Percentiles rank a stretch among this genome's conserved stretches.
These are phyloP conservation scores for Folsomia candida DNA, from an alignment of 2,888 invertebrate genomes.

Conservation along the genomic window DNA sequence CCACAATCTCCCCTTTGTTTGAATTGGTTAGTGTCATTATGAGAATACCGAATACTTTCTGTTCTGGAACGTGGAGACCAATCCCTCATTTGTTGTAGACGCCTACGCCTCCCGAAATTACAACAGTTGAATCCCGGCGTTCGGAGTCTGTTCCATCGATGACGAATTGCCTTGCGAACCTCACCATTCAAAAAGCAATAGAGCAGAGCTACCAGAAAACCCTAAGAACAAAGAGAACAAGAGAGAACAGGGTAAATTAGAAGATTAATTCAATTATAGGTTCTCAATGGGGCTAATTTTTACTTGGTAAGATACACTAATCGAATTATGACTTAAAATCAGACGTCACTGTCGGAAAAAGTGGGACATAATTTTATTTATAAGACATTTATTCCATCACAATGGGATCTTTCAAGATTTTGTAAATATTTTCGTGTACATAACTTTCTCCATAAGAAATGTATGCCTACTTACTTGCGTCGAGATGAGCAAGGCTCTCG, in stretches of 20 bases:
- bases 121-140: slow-evolving; percentile 54
- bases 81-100: slow-evolving; percentile 41
- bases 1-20: background rate
- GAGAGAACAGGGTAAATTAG: background rate
- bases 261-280: slow-evolving; percentile 8
- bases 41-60: slow-evolving; percentile 54
- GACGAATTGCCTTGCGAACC: slow-evolving; percentile 78
- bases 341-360: no score
- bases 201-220: slow-evolving; percentile 82
- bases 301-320: background rate
- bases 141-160: slow-evolving; percentile 78
- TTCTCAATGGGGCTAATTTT: background rate
- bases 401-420: no score
- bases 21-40: slow-evolving; percentile 3
- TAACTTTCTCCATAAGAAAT: no score
- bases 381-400: no score
- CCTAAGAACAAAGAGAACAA: slow-evolving; percentile 62
- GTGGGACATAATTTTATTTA: no score
- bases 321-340: background rate
- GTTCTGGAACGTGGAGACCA: slow-evolving; percentile 63
- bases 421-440: no score
- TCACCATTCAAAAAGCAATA: slow-evolving; percentile 92
- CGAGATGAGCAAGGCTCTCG: slow-evolving; percentile 78
- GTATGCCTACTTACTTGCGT: slow-evolving; percentile 70
- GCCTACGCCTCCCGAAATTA: slow-evolving; percentile 32